phyloP scores from a whole-genome alignment of 2,797 vertebrate species.

The Perodicticus potto region DNA sequence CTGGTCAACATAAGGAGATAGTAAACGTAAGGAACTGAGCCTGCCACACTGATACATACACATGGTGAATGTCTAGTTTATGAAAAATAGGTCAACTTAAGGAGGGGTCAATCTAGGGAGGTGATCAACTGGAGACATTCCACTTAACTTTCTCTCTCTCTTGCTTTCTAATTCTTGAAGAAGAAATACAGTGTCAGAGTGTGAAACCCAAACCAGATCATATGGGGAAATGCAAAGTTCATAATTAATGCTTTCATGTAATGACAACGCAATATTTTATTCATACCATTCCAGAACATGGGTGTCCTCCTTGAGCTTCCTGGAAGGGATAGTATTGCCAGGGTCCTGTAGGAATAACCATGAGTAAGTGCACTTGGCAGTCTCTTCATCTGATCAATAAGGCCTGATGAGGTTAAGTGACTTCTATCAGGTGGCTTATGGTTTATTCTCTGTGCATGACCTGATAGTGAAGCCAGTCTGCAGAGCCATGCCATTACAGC shows the following conservation, averaged over 20 bases:
- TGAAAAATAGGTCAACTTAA: too few relatives aligned
- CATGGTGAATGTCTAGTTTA: too few relatives aligned
- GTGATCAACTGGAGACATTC: too few relatives aligned
- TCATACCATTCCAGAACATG: neutral
- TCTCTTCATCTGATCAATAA: slow-evolving; percentile 63
- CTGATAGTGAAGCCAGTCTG: neutral
- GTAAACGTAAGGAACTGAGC: too few relatives aligned
- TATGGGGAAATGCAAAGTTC: neutral
- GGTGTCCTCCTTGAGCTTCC: neutral
- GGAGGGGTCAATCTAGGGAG: too few relatives aligned
- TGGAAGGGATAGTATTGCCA: neutral
- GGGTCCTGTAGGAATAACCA: neutral
- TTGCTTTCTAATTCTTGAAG: slow-evolving; percentile 28
- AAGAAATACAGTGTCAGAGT: neutral
- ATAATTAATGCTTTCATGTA: neutral
- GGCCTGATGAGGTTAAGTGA: slow-evolving; percentile 33
- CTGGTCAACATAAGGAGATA: too few relatives aligned
- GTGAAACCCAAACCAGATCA: neutral
- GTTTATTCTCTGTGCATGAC: neutral
- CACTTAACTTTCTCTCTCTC: neutral
- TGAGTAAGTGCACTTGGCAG: neutral
- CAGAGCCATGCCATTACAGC: neutral
- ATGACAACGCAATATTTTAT: neutral
- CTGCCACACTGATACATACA: too few relatives aligned
- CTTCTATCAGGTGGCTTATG: neutral